Evolutionary conservation across 2,797 vertebrate genomes (phyloP).

Genomic region (Coccyzus lansbergi): DNA sequence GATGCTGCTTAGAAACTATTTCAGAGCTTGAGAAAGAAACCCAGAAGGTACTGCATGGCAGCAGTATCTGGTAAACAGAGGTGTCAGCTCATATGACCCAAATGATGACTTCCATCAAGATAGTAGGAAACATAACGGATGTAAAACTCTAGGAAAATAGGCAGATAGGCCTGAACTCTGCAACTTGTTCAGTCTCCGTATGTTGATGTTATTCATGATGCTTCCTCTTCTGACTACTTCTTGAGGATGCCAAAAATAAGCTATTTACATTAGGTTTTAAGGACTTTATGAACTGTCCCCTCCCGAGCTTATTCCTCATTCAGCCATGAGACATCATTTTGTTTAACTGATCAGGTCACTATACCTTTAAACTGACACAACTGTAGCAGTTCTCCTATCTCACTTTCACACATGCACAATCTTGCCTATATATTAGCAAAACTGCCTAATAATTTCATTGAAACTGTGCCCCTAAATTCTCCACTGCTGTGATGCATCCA

Average conservation of each 20-base stretch:
- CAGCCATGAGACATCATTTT: background rate
- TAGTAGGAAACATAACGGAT: background rate
- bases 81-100: background rate
- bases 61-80: constrained; percentile 23
- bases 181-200: background rate
- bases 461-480: background rate
- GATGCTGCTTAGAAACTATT: constrained; percentile 42
- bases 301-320: background rate
- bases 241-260: background rate
- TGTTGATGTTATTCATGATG: background rate
- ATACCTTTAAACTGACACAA: background rate
- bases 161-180: background rate
- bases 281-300: background rate
- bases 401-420: background rate
- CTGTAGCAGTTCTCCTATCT: background rate
- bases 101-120: background rate
- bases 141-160: background rate
- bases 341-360: background rate
- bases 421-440: background rate
- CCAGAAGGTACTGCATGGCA: background rate
- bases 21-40: constrained; percentile 21
- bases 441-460: background rate
- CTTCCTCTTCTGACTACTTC: background rate
- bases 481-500: background rate
- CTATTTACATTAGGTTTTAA: background rate